Percentiles rank a stretch among this genome's conserved stretches.
These are phyloP conservation scores for Gandaritis pyraliata DNA, from an alignment of 2,888 invertebrate genomes.

Conservation along the genomic window DNA sequence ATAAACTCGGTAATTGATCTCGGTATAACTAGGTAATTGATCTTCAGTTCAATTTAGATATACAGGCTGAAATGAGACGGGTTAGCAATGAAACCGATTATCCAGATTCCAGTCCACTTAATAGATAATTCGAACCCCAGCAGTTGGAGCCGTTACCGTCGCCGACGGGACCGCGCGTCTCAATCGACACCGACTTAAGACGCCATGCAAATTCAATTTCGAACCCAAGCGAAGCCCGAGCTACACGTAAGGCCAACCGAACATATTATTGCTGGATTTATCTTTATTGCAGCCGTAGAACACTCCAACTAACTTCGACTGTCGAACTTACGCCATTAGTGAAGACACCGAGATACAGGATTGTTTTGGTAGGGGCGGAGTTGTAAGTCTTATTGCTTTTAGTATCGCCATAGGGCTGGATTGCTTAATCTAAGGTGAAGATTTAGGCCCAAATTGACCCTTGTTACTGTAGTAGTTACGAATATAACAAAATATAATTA, in stretches of 20 bases:
- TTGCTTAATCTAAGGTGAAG: conserved; percentile 78
- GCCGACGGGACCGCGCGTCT: conserved; percentile 70
- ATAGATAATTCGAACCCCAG: conserved; percentile 59
- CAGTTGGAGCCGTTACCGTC: conserved; percentile 69
- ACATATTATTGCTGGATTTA: conserved; percentile 85
- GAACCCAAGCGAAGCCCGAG: conserved; percentile 72
- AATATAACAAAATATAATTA: conserved; percentile 16
- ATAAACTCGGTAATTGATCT: too few relatives aligned
- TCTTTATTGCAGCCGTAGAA: conserved; percentile 83
- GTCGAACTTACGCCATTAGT: conserved; percentile 84
- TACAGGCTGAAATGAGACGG: conserved; percentile 10
- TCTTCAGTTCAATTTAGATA: conserved; percentile 6
- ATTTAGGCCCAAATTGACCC: conserved; percentile 53
- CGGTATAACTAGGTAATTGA: too few relatives aligned
- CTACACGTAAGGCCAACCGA: conserved; percentile 80
- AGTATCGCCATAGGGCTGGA: conserved; percentile 73
- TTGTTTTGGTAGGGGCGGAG: conserved; percentile 82
- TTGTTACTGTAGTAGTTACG: conserved; percentile 28
- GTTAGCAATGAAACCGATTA: conserved; percentile 20
- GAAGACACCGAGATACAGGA: conserved; percentile 83
- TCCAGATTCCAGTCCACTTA: conserved; percentile 30
- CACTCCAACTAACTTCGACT: conserved; percentile 83
- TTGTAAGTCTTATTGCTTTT: conserved; percentile 84
- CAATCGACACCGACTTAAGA: conserved; percentile 80
- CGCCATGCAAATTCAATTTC: conserved; percentile 84